A percentile compares a stretch with the other conserved stretches of the same genome.
Conservation (phyloP, 2,113 vertebrate genomes). For the Meles meles region DNA sequence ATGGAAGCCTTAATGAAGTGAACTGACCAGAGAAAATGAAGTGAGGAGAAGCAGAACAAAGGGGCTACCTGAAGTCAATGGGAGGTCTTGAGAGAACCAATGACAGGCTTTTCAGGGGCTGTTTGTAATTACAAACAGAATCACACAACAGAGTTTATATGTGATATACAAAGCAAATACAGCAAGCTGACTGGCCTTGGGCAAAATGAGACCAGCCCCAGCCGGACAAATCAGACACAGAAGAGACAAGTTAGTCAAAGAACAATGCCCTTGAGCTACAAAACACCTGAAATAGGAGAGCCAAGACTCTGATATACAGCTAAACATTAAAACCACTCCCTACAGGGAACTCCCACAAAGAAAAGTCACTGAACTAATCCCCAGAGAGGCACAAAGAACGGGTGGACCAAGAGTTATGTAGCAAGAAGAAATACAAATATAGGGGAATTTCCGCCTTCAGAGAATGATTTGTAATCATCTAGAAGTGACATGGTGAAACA, state of each 20-base stretch:
- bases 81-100: neutral
- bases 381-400: neutral
- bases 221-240: neutral
- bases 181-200: neutral
- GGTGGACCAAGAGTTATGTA: neutral
- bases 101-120: neutral
- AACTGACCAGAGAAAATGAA: neutral
- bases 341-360: neutral
- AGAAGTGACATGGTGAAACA: neutral
- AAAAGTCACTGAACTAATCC: neutral
- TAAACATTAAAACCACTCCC: conserved; percentile 1
- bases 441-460: neutral
- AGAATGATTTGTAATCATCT: neutral
- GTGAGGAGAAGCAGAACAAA: neutral
- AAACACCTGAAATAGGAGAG: neutral
- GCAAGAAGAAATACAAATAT: neutral
- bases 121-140: neutral
- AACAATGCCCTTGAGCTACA: neutral
- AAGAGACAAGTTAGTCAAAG: neutral
- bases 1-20: neutral
- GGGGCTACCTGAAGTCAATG: neutral
- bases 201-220: neutral
- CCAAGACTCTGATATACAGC: neutral
- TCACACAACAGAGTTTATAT: neutral
- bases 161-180: neutral